Conservation (phyloP, 2,797 vertebrate species). For the Sebastes cheni region DNA sequence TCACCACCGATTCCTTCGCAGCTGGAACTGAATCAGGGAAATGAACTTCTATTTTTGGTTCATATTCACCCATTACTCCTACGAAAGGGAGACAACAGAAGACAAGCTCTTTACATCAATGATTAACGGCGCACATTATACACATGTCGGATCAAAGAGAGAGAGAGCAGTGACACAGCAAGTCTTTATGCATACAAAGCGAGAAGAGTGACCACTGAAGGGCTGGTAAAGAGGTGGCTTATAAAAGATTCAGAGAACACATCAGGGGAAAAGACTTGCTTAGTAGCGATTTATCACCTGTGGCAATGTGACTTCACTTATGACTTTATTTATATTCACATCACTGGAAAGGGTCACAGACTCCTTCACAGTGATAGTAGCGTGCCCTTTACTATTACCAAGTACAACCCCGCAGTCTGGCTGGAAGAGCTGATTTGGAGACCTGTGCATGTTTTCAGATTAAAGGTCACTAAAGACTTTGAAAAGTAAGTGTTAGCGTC, state of each 20-base stretch:
- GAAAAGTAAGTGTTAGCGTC: not conserved
- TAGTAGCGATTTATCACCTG: conserved; percentile 65
- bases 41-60: conserved; percentile 98
- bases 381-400: conserved; percentile 37
- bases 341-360: conserved; percentile 40
- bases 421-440: conserved; percentile 8
- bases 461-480: conserved; percentile 17
- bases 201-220: conserved; percentile 47
- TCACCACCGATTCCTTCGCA: conserved; percentile 92
- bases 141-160: conserved; percentile 54
- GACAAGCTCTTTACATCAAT: conserved; percentile 57
- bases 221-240: conserved; percentile 30
- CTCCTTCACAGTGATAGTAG: conserved; percentile 15
- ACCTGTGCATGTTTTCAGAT: conserved; percentile 14
- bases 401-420: conserved; percentile 30
- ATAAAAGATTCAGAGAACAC: conserved; percentile 75
- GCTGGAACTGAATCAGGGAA: conserved; percentile 92
- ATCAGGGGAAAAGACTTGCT: conserved; percentile 56
- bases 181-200: conserved; percentile 41
- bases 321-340: conserved; percentile 68
- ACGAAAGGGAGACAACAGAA: conserved; percentile 59
- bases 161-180: conserved; percentile 47
- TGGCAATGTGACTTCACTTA: conserved; percentile 69
- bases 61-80: conserved; percentile 98
- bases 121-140: conserved; percentile 61